phyloP scores from a whole-genome alignment of 2,888 invertebrate species.

The Lordiphosa fenestrarum region DNA sequence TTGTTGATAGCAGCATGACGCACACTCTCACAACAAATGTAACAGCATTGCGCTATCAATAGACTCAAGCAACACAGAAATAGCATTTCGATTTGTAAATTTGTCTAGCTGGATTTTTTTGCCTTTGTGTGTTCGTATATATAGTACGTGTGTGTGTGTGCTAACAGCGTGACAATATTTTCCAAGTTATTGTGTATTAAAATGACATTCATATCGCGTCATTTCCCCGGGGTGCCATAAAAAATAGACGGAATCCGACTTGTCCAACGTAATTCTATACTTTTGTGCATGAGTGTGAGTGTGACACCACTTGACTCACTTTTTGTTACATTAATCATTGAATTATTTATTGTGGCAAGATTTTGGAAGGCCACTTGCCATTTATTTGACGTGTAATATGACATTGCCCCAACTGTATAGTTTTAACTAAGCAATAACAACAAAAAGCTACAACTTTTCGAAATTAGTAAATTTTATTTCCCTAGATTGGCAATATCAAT shows the following conservation, averaged over 20 bases:
- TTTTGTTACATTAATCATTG: constrained; percentile 37
- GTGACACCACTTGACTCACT: constrained; percentile 36
- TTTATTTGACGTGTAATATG: constrained; percentile 43
- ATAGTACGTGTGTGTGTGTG: constrained; percentile 12
- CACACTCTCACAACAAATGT: constrained; percentile 25
- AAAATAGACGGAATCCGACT: constrained; percentile 33
- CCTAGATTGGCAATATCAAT: too few relatives aligned
- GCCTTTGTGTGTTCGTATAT: constrained; percentile 6
- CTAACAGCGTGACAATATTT: constrained; percentile 56
- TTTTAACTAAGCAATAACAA: too few relatives aligned
- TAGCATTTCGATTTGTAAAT: constrained; percentile 47
- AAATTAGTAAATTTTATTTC: too few relatives aligned
- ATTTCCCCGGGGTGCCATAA: constrained; percentile 62
- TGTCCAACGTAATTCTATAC: constrained; percentile 30
- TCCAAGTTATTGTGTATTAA: constrained; percentile 57
- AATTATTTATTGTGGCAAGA: constrained; percentile 65
- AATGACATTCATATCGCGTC: constrained; percentile 62
- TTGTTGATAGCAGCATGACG: constrained; percentile 4
- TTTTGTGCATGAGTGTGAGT: constrained; percentile 3
- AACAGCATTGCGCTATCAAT: constrained; percentile 50
- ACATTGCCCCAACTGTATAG: constrained; percentile 13
- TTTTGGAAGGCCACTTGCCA: constrained; percentile 41
- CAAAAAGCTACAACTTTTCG: too few relatives aligned
- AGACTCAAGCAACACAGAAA: constrained; percentile 50
- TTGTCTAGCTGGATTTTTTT: constrained; percentile 35